phyloP scores from a whole-genome alignment of 2,797 vertebrate genomes.

The Acestrorhynchus altus region DNA sequence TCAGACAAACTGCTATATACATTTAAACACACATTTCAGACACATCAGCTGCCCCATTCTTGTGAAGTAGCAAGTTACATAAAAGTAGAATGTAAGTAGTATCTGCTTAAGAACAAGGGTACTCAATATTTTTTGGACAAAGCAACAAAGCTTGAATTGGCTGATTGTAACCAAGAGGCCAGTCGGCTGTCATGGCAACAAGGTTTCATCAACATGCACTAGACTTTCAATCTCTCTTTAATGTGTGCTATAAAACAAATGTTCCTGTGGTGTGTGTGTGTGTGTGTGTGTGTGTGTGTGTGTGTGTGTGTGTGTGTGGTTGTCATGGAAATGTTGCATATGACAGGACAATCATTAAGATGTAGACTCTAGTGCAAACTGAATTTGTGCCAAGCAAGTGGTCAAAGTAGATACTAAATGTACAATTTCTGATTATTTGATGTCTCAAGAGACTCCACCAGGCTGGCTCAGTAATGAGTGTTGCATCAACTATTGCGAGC shows the following conservation, averaged over 20 bases:
- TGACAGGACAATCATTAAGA: slow-evolving; percentile 18
- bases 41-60: neutral
- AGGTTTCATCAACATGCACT: neutral
- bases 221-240: slow-evolving; percentile 11
- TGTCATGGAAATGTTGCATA: slow-evolving; percentile 6
- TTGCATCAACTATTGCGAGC: neutral
- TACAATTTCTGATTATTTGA: neutral
- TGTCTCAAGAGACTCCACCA: neutral
- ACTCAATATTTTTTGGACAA: neutral
- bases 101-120: neutral
- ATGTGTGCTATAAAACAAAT: slow-evolving; percentile 26
- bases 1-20: neutral
- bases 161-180: slow-evolving; percentile 7
- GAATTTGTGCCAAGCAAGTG: neutral
- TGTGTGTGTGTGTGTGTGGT: neutral
- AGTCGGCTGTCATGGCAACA: neutral
- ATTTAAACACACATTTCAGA: neutral
- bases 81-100: neutral
- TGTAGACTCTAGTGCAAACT: slow-evolving; percentile 5
- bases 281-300: neutral
- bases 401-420: neutral
- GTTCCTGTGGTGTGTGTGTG: neutral
- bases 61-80: neutral
- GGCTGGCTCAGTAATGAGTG: neutral
- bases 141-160: neutral